Evolutionary conservation across 35 echinoderm and acorn worm species (phyloP), one percentile per base, ranked within the genome.

Genomic region (Apostichopus japonicus): DNA sequence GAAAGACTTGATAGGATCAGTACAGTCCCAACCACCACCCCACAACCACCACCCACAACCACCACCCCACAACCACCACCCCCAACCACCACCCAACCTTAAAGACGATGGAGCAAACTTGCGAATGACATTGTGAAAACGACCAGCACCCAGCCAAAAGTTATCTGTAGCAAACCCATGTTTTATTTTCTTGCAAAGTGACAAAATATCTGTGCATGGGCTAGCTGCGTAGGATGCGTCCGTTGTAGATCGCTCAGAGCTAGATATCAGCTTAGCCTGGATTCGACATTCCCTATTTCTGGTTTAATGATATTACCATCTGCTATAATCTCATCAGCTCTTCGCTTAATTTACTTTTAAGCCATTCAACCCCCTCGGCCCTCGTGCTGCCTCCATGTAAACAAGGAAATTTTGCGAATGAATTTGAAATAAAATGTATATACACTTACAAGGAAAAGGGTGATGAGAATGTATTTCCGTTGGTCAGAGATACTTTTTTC

Each of bases 321-420:
- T 58, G 21, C 53, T 57, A 57, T 57, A 84, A 84, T 84, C 81
- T 57, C 56, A 84, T 84, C 81, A 84, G 24, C 17, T 4, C 6
- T 53, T 11, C 6, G 13, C 81, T 21, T 84, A 84, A 84, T 84
- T 84, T 84, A 59, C 81, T 84, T 84, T 84, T 84, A 84, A 84
- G 57, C n/a, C 81, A 53, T 23, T 84, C 57, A 53, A 19, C 19
- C 81, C 81, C 23, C 17, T 84, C 16, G 81, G 81, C 71, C 17
- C 22, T 19, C 17, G n/a, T 75, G 21, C 22, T 23, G 54, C 8
- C 56, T 84, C 19, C 54, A 21, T 57, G 54, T 84, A 84, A 84
- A 84, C 81, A 24, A 84, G 71, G 17, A 75, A 75, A 75, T 75
- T 75, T 44, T 44, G 33, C 33, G 33, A 44, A 44, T 44, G 33